Evolutionary conservation across 2,797 vertebrate species (phyloP), one percentile per base, ranked within the genome.

Genomic region (Anabacerthia variegaticeps): DNA sequence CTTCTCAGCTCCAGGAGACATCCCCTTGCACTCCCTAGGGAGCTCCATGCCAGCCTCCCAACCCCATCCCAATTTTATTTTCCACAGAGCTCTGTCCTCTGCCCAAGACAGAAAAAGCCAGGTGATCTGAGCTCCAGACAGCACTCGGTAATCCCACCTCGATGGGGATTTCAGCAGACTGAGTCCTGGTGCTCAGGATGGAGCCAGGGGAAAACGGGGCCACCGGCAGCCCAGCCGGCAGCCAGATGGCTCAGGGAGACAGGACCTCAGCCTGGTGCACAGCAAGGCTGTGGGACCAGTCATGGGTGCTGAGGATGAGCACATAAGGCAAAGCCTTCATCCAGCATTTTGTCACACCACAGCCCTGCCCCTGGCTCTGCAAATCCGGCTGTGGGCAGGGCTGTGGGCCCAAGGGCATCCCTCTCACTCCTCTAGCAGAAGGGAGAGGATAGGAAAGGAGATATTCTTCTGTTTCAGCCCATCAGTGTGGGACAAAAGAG

Each of bases 371-470:
- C 15, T 1, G 1, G 56, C 61, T 54, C 43, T 12, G 32, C 28
- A 61, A 65, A 73, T 41, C 62, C 71, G 23, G 3, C 51, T 20
- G 36, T 3, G 3, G 26, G 44, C 52, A 73, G 58, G 49, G 59
- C 55, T 34, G n/a, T n/a, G 15, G 14, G 5, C 2, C 14, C 21
- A 10, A 7, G 37, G 16, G 18, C 4, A 2, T 15, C 55, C 67
- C 26, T 7, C 4, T 18, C 0, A 0, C 32, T 58, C 34, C 27
- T 41, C 24, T 36, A 28, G 56, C 17, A 0, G 0, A n/a, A 56
- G 30, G 5, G 8, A 7, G 7, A 58, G 41, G 26, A 14, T 3
- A 14, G 24, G 7, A 56, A n/a, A 61, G 30, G 12, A 20, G 32
- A 3, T 3, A 27, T 7, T 84, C 78, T 27, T 3, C 37, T 66